phyloP scores from a whole-genome alignment of 2,797 vertebrate species.

The Falco berigora region DNA sequence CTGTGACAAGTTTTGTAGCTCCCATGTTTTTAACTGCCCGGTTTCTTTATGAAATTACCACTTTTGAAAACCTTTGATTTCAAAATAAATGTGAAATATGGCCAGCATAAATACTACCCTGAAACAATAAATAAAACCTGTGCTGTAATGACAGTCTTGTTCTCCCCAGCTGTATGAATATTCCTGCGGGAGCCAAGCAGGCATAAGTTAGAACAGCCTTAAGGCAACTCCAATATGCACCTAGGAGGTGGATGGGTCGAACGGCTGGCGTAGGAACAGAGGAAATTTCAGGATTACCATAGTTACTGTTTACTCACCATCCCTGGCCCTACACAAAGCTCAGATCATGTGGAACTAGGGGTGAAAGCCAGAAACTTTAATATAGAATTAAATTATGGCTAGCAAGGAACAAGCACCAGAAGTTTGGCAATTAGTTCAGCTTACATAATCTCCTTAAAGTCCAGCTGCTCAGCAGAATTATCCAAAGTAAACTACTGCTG shows the following conservation, averaged over 20 bases:
- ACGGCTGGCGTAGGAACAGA: not conserved
- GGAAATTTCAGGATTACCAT: not conserved
- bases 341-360: not conserved
- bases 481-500: not conserved
- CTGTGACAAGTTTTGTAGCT: not conserved
- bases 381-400: slow-evolving; percentile 5
- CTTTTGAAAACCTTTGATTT: not conserved
- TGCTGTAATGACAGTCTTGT: not conserved
- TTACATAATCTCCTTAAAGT: slow-evolving; percentile 25
- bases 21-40: not conserved
- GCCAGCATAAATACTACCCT: not conserved
- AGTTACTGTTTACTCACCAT: slow-evolving; percentile 17
- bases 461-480: slow-evolving; percentile 36
- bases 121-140: slow-evolving; percentile 3
- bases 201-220: not conserved
- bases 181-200: not conserved
- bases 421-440: slow-evolving; percentile 29
- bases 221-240: not conserved
- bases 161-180: not conserved
- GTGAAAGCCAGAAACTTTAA: slow-evolving; percentile 1
- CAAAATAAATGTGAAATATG: not conserved
- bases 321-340: not conserved
- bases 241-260: not conserved
- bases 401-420: not conserved
- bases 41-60: not conserved